Base-by-base conservation (phyloP, 1,140 invertebrate species). In the Mycetomoellerius zeteki region DNA sequence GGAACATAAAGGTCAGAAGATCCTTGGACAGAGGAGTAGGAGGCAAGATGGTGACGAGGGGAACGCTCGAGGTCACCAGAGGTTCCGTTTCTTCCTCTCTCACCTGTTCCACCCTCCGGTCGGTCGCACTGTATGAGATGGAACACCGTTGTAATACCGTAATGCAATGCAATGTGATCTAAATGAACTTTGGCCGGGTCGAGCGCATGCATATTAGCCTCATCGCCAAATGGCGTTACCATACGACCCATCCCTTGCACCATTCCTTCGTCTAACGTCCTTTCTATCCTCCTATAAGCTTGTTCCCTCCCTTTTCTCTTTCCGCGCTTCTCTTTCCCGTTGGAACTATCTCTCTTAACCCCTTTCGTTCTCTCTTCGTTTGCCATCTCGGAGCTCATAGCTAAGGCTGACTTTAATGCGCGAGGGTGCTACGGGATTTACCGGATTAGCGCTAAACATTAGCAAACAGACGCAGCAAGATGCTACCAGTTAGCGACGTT, bases 401-500 rank as follows among this genome's bases (percentile, higher is more conserved):
- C 90, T 91, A 91, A 90, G 89, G 88, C 84, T 87, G 89, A 92
- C 89, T 92, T 92, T 92, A 93, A 92, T 92, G 91, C 87, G 86
- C 85, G 85, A 89, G 84, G 90, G 88, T 91, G 91, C 90, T 87
- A 50, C 86, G 92, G 92, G 92, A 93, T 93, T 93, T 93, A 87
- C 88, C 86, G 89, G 92, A 93, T 93, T 92, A 93, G 92, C 87
- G 80, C 85, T 77, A 86, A 91, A 92, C 92, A 93, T 93, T 93
- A 93, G 91, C 92, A 88, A 87, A 86, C 76, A 92, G 72, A 86
- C 72, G 75, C 78, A 77, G 92, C 91, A 92, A 92, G 91, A 91
- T 92, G 91, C 85, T 92, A 91, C 81, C 77, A 75, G 80, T 69
- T 67, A 86, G 50, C 89, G 72, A 90, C 85, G 88, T 88, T 77